phyloP scores from a whole-genome alignment of 2,888 invertebrate species.

The Drosophila anomelani region DNA sequence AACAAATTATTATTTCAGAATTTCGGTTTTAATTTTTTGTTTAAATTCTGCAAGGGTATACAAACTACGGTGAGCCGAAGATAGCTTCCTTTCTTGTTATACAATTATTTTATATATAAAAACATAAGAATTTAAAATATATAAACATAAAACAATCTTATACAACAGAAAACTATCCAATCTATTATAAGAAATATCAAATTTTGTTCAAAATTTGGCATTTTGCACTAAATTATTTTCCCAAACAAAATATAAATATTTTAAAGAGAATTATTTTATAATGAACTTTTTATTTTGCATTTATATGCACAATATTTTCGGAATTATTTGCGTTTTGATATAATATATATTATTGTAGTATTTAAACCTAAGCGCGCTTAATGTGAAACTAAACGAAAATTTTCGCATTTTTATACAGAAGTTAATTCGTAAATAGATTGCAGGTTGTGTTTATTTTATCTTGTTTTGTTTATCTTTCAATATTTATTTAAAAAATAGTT shows the following conservation, averaged over 20 bases:
- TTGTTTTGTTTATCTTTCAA: conserved; percentile 26
- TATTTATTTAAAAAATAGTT: conserved; percentile 40
- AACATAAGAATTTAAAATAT: not conserved
- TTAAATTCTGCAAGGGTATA: too few species aligned
- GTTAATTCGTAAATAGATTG: conserved; percentile 38
- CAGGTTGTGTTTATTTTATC: conserved; percentile 39
- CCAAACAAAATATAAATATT: conserved; percentile 2
- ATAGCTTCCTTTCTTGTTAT: too few species aligned
- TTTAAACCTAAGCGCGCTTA: conserved; percentile 62
- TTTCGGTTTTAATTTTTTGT: too few species aligned
- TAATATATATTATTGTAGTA: conserved; percentile 46
- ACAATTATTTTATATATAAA: too few species aligned
- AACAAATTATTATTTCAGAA: too few species aligned
- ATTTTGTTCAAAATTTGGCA: not conserved
- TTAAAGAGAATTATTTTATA: conserved; percentile 42
- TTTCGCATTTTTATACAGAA: conserved; percentile 43
- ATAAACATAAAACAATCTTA: not conserved
- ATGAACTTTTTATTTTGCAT: conserved; percentile 71
- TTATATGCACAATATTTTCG: conserved; percentile 68
- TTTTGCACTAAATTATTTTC: not conserved
- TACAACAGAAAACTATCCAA: too few species aligned
- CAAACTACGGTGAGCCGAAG: too few species aligned
- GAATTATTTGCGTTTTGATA: conserved; percentile 44
- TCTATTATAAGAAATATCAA: too few species aligned
- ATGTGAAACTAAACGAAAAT: conserved; percentile 60